phyloP scores from a whole-genome alignment of 2,113 vertebrate genomes.

The Grammomys dolichurus region DNA sequence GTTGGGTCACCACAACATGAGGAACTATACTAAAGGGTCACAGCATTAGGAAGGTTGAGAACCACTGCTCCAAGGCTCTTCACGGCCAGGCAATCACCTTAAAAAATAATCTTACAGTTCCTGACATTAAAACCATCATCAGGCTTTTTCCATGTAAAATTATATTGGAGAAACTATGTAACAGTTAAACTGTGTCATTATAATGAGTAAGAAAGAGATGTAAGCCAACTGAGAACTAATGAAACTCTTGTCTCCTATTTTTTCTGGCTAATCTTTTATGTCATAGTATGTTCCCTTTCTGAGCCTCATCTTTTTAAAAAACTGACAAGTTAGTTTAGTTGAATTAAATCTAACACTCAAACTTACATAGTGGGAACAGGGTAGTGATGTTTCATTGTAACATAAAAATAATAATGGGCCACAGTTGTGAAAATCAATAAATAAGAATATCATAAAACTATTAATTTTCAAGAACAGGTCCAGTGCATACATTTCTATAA shows the following conservation, averaged over 20 bases:
- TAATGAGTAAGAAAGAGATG: slow-evolving; percentile 54
- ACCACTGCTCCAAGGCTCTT: background rate
- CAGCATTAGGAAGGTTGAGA: background rate
- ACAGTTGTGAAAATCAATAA: slow-evolving; percentile 16
- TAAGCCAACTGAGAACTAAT: background rate
- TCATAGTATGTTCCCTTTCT: slow-evolving; percentile 14
- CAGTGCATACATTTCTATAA: background rate
- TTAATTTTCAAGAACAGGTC: slow-evolving; percentile 44
- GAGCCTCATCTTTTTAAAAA: slow-evolving; percentile 28
- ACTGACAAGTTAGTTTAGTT: slow-evolving; percentile 48
- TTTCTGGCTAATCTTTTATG: slow-evolving; percentile 53
- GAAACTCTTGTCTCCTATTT: slow-evolving; percentile 10
- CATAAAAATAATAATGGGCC: background rate
- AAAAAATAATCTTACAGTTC: slow-evolving; percentile 12
- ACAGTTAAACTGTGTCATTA: slow-evolving; percentile 61
- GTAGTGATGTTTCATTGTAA: background rate
- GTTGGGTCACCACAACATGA: background rate
- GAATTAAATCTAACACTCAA: slow-evolving; percentile 59
- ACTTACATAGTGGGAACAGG: slow-evolving; percentile 8
- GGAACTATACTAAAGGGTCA: background rate
- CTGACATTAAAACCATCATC: slow-evolving; percentile 29
- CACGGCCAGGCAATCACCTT: background rate
- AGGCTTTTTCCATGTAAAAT: slow-evolving; percentile 54
- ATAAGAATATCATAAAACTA: slow-evolving; percentile 32
- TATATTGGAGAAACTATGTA: background rate